Percentiles rank a stretch among this genome's conserved stretches.
Evolutionary conservation across 1,140 invertebrate genomes (phyloP).

Genomic region (Pseudomyrmex concolor): DNA sequence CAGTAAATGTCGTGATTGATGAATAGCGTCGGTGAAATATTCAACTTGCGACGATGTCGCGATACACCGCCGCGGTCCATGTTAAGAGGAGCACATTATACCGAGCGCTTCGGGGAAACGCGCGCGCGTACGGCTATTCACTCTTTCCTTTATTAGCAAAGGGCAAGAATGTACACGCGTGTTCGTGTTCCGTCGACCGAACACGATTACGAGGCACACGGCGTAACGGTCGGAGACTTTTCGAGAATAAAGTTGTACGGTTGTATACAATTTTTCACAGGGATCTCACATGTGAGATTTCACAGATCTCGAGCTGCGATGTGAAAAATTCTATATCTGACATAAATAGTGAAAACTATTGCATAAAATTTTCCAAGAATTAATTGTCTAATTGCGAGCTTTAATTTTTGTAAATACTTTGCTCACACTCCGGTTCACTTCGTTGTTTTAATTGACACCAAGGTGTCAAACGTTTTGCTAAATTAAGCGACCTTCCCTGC

Average conservation of each 20-base stretch:
- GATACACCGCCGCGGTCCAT: slow-evolving; percentile 18
- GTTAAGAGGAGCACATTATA: slow-evolving; percentile 39
- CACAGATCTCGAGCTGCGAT: not conserved
- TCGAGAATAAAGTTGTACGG: not conserved
- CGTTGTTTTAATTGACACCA: not conserved
- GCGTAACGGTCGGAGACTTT: slow-evolving; percentile 6
- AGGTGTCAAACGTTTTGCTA: not conserved
- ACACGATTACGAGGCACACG: not conserved
- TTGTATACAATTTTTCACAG: not conserved
- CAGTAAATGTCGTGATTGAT: slow-evolving; percentile 38
- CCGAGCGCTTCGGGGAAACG: slow-evolving; percentile 39
- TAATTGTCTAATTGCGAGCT: too few relatives aligned
- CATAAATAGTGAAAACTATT: not conserved
- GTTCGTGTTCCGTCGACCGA: not conserved
- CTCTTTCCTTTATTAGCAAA: slow-evolving; percentile 28
- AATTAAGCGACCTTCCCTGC: not conserved
- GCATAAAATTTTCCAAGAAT: not conserved
- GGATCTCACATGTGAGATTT: not conserved
- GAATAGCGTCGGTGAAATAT: slow-evolving; percentile 45
- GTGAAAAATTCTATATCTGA: not conserved
- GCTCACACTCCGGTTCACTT: not conserved
- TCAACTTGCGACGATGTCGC: slow-evolving; percentile 31
- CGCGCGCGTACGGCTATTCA: slow-evolving; percentile 17
- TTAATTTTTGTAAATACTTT: too few relatives aligned
- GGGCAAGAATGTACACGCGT: slow-evolving; percentile 13